Percentiles rank a stretch among this genome's conserved stretches.
These are phyloP conservation scores for Pseudoips prasinana DNA, from an alignment of 2,888 invertebrate genomes.

Conservation along the genomic window DNA sequence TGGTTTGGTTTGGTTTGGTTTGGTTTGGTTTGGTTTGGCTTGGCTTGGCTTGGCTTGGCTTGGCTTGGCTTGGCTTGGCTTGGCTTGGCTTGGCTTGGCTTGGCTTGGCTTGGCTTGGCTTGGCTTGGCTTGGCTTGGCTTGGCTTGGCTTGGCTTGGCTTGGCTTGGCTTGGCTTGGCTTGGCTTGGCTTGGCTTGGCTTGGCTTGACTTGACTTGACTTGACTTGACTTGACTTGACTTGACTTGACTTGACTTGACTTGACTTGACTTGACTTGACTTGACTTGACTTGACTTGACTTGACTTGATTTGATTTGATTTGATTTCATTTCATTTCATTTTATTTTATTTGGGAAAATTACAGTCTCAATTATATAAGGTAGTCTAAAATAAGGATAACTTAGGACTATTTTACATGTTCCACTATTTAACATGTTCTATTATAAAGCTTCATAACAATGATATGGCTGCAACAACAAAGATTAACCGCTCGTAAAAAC, in stretches of 20 bases:
- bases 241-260: background rate
- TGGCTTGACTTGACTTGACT: background rate
- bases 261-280: background rate
- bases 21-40: background rate
- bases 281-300: background rate
- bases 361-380: too few relatives aligned
- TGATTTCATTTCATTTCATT: too few relatives aligned
- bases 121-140: background rate
- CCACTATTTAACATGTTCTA: too few relatives aligned
- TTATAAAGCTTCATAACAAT: too few relatives aligned
- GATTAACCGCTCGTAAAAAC: too few relatives aligned
- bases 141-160: background rate
- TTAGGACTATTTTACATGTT: too few relatives aligned
- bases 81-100: background rate
- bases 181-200: background rate
- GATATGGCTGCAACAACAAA: too few relatives aligned
- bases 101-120: background rate
- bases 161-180: background rate
- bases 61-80: background rate
- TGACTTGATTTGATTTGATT: background rate
- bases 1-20: background rate
- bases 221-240: background rate
- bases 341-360: too few relatives aligned
- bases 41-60: background rate
- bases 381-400: too few relatives aligned